Evolutionary conservation across 2,797 vertebrate species (phyloP).

Genomic region (Bufotes viridis): DNA sequence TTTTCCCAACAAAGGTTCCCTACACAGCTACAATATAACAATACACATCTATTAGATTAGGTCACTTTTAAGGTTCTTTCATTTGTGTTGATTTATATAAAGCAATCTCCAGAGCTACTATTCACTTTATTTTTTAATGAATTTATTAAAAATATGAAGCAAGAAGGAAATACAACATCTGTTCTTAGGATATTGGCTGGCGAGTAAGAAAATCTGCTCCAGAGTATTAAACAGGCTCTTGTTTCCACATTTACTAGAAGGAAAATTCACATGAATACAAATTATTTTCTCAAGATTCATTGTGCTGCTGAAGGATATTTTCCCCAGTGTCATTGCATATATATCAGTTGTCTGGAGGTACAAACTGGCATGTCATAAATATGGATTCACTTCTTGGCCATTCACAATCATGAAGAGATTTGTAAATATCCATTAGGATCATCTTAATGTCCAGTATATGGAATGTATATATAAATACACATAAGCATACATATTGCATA

Average conservation of each 20-base stretch:
- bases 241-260: conserved; percentile 34
- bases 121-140: conserved; percentile 29
- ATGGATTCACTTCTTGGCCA: conserved; percentile 40
- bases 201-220: conserved; percentile 16
- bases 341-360: conserved; percentile 54
- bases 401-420: conserved; percentile 40
- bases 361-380: conserved; percentile 52
- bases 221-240: conserved; percentile 29
- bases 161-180: conserved; percentile 19
- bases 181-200: conserved; percentile 35
- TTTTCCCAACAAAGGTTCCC: conserved; percentile 9
- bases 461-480: conserved; percentile 24
- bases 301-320: conserved; percentile 43
- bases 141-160: conserved; percentile 35
- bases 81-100: conserved; percentile 6
- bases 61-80: conserved; percentile 9
- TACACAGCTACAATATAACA: not conserved
- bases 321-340: conserved; percentile 58
- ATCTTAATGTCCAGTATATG: not conserved
- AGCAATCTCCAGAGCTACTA: not conserved
- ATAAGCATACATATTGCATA: not conserved
- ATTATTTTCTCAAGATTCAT: conserved; percentile 50
- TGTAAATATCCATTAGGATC: conserved; percentile 35
- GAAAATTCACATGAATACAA: conserved; percentile 55
- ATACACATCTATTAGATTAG: not conserved